These are phyloP conservation scores for Penaeus indicus DNA, from an alignment of 1,140 invertebrate species.

Conservation along the genomic window DNA sequence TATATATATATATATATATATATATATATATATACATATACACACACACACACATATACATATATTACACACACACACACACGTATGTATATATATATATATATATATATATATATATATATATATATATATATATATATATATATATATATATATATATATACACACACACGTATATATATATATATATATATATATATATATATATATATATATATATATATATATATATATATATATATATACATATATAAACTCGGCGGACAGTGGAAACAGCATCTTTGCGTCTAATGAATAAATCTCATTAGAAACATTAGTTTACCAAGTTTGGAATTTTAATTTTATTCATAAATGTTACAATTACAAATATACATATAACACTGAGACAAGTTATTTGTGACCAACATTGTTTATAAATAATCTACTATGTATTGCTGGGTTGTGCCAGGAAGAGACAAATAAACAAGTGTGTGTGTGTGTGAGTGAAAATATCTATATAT, in stretches of 20 bases:
- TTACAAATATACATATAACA: too few species aligned
- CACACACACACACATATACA: background rate
- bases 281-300: too few species aligned
- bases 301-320: too few species aligned
- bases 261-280: too few species aligned
- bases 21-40: constrained; percentile 11
- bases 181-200: constrained; percentile 14
- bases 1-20: background rate
- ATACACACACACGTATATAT: constrained; percentile 12
- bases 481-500: too few species aligned
- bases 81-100: background rate
- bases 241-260: constrained; percentile 1
- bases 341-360: too few species aligned
- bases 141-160: background rate
- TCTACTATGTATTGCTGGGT: too few species aligned
- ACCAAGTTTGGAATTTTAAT: too few species aligned
- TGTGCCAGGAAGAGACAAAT: too few species aligned
- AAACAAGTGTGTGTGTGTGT: too few species aligned
- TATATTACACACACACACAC: background rate
- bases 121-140: constrained; percentile 27
- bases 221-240: constrained; percentile 9
- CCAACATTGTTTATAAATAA: too few species aligned
- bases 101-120: constrained; percentile 25
- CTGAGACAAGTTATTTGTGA: too few species aligned
- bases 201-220: constrained; percentile 15